Evolutionary conservation across 1,140 invertebrate genomes (phyloP), one percentile per base, ranked within the genome.

Genomic region (Nasonia giraulti): DNA sequence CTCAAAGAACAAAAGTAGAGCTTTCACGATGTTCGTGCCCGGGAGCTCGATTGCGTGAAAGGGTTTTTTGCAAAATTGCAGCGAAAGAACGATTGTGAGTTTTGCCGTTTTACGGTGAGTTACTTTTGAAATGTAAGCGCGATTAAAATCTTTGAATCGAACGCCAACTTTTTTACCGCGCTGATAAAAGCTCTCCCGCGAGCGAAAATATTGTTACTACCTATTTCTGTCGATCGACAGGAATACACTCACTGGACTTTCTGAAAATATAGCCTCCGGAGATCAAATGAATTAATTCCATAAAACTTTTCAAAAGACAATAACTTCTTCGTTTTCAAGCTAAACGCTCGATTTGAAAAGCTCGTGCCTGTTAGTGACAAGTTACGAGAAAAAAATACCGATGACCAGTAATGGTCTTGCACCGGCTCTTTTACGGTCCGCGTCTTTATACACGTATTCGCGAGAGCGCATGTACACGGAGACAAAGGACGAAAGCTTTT

Each of bases 401-500:
- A 50, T 37, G 33, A 69, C 75, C 40, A 68, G 71, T 71, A 79
- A 12, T 62, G 78, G 55, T 4, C 33, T 14, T 10, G 55, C 20
- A 44, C 71, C 1, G 44, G 47, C n/a, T 69, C 23, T 27, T 85
- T 80, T 69, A 85, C 62, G 71, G 40, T 10, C 33, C 27, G 44
- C 50, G 40, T 80, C 55, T 69, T 76, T 44, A 62, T 62, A 62
- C 17, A 55, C 14, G 12, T 80, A 84, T 84, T 50, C 76, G 68
- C 62, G 68, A 31, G 47, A 23, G n/a, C 37, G 14, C 75, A n/a
- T 12, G 23, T 83, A 66, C 27, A 83, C 23, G 44, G 12, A 62
- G n/a, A 31, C 71, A 40, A 55, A 66, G 62, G 44, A 69, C 44
- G 27, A 73, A 66, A 80, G 68, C 47, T 82, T 87, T 87, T 85